Conservation (phyloP, 1,140 invertebrate genomes). For the Phenacoccus solenopsis region DNA sequence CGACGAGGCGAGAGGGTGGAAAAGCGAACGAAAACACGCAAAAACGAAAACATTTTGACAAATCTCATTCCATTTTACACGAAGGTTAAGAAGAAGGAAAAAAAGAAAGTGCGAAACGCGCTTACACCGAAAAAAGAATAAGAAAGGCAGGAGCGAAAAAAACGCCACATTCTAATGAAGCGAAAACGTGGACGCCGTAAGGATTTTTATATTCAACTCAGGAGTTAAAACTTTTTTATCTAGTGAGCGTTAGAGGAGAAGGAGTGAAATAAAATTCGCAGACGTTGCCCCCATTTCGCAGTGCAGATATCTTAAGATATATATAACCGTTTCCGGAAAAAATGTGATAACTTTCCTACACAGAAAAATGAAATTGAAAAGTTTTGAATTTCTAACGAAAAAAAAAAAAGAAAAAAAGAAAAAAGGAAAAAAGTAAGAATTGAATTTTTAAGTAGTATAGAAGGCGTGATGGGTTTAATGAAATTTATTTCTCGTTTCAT, state of each 20-base stretch:
- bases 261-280: neutral
- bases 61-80: conserved; percentile 9
- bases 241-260: neutral
- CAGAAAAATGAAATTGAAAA: neutral
- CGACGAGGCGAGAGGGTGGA: neutral
- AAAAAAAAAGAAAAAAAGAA: too few relatives aligned
- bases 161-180: conserved; percentile 7
- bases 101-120: neutral
- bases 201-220: conserved; percentile 5
- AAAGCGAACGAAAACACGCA: neutral
- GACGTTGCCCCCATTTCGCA: neutral
- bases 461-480: too few relatives aligned
- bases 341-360: conserved; percentile 7
- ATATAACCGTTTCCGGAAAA: neutral
- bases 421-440: too few relatives aligned
- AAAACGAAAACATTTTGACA: conserved; percentile 16
- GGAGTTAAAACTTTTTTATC: conserved; percentile 6
- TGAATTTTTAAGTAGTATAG: too few relatives aligned
- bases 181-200: conserved; percentile 4
- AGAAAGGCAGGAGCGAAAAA: too few relatives aligned
- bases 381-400: too few relatives aligned
- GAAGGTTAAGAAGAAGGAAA: neutral
- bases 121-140: neutral
- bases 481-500: too few relatives aligned
- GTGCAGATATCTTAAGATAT: neutral